Evolutionary conservation across 2,113 vertebrate species (phyloP).

Genomic region (Chaetorhynchus papuensis): DNA sequence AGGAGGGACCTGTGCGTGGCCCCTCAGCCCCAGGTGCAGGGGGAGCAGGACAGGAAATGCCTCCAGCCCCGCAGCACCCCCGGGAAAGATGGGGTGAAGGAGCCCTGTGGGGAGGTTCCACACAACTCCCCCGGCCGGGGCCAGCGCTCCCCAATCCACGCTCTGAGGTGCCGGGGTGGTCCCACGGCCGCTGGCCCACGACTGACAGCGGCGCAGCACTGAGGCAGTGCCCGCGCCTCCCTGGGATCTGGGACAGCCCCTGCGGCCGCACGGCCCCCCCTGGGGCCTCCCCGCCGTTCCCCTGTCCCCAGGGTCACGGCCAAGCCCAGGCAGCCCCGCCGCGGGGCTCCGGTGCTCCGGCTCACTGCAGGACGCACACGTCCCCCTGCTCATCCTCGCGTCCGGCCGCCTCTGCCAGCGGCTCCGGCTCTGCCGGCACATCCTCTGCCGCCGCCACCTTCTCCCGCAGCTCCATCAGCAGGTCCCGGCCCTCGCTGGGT

Average conservation of each 20-base stretch:
- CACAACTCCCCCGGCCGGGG: rapidly evolving
- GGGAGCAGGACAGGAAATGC: not conserved
- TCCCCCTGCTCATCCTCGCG: not conserved
- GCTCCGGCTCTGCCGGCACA: not conserved
- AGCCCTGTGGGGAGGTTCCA: not conserved
- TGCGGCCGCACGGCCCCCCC: not conserved
- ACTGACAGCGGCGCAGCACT: rapidly evolving
- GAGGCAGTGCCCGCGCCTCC: rapidly evolving
- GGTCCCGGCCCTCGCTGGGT: constrained; percentile 85
- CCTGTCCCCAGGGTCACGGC: not conserved
- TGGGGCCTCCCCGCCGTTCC: not conserved
- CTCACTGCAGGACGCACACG: constrained; percentile 77
- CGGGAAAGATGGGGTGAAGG: rapidly evolving
- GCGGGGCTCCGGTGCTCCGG: not conserved
- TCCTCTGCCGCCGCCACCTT: constrained; percentile 31
- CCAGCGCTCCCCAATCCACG: not conserved
- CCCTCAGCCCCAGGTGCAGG: rapidly evolving
- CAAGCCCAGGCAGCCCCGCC: not conserved
- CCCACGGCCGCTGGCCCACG: not conserved
- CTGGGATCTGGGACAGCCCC: not conserved
- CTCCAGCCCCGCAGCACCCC: not conserved
- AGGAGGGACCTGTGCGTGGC: not conserved
- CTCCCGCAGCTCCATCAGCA: constrained; percentile 85
- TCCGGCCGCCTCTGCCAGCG: not conserved
- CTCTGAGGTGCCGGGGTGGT: not conserved